Percentiles rank a stretch among this genome's conserved stretches.
Conservation (phyloP, 2,113 vertebrate genomes). For the Stigmatopora nigra region DNA sequence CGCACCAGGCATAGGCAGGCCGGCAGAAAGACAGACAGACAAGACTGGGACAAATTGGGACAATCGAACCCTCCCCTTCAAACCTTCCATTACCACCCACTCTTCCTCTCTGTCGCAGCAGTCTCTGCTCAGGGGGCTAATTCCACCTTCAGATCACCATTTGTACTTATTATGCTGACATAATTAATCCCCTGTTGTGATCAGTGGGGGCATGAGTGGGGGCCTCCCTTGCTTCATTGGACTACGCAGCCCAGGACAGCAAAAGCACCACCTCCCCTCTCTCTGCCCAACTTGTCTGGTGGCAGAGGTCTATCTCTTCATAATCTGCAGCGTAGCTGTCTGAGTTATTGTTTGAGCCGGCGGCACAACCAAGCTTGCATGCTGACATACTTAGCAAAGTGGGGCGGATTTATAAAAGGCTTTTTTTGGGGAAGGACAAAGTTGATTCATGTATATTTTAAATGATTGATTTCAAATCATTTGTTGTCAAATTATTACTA, state of each 20-base stretch:
- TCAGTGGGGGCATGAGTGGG: constrained; percentile 72
- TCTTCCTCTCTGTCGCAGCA: constrained; percentile 56
- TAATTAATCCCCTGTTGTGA: constrained; percentile 83
- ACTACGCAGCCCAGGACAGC: constrained; percentile 42
- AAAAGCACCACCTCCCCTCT: constrained; percentile 35
- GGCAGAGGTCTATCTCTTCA: constrained; percentile 44
- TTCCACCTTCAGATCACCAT: constrained; percentile 77
- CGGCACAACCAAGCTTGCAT: not conserved
- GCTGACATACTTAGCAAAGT: constrained; percentile 1
- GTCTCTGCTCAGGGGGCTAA: constrained; percentile 72
- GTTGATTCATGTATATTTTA: not conserved
- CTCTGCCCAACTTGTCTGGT: constrained; percentile 53
- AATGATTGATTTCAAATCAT: not conserved
- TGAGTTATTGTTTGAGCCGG: constrained; percentile 34
- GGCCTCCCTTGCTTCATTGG: constrained; percentile 64
- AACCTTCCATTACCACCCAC: constrained; percentile 50
- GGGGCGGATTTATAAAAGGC: not conserved
- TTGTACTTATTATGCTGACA: constrained; percentile 80
- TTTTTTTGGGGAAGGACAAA: not conserved
- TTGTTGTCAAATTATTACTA: not conserved
- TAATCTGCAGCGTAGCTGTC: constrained; percentile 48
- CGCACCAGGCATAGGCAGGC: constrained; percentile 53
- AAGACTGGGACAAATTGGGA: constrained; percentile 70
- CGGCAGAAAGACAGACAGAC: constrained; percentile 52
- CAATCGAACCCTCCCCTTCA: constrained; percentile 25